Evolutionary conservation across 2,888 invertebrate species (phyloP).

Genomic region (Ophraella communa): DNA sequence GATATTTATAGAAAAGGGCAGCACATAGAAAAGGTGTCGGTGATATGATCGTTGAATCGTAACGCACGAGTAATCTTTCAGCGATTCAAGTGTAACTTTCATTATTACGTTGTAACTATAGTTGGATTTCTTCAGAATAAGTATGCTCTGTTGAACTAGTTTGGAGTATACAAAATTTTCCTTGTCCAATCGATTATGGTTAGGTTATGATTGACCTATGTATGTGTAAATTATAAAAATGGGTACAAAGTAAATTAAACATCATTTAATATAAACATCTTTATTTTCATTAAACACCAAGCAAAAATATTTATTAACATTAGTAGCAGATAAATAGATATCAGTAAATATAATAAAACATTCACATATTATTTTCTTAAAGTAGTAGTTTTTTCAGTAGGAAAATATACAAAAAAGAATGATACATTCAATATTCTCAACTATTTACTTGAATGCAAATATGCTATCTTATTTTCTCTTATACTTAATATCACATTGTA

Average conservation of each 20-base stretch:
- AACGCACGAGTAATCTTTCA: too few relatives aligned
- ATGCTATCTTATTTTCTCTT: conserved; percentile 12
- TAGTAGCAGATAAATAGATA: conserved; percentile 7
- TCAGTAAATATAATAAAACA: not conserved
- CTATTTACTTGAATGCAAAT: conserved; percentile 17
- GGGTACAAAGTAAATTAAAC: not conserved
- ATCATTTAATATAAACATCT: not conserved
- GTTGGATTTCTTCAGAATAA: too few relatives aligned
- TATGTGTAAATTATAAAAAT: not conserved
- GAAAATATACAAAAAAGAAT: conserved; percentile 30
- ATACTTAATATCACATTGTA: conserved; percentile 31
- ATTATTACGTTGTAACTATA: too few relatives aligned
- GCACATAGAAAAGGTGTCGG: too few relatives aligned
- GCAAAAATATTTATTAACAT: conserved; percentile 14
- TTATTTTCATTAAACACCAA: conserved; percentile 3
- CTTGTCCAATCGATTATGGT: too few relatives aligned
- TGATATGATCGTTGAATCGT: too few relatives aligned
- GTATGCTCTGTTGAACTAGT: too few relatives aligned
- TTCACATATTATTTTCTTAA: not conserved
- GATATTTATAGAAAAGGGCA: too few relatives aligned
- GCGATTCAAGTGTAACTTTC: too few relatives aligned
- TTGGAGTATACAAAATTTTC: too few relatives aligned
- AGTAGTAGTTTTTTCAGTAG: not conserved
- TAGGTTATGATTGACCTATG: not conserved
- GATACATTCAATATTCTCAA: conserved; percentile 27